A percentile compares a stretch with the other conserved stretches of the same genome.
These are phyloP conservation scores for Taenaris catops DNA, from an alignment of 2,888 invertebrate genomes.

Conservation along the genomic window DNA sequence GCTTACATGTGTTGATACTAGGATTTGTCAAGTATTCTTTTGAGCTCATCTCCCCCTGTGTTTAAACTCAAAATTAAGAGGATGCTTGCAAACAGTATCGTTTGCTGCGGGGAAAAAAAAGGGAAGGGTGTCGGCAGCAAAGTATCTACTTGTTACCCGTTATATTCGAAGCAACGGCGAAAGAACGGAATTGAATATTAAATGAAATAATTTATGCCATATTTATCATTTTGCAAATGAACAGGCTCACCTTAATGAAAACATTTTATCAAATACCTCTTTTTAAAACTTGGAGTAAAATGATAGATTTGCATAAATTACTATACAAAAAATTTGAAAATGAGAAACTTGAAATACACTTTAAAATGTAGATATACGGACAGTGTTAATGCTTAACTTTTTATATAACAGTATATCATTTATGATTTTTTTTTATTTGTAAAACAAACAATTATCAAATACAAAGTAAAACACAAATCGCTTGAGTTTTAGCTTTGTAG, in stretches of 20 bases:
- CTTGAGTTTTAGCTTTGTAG: no score
- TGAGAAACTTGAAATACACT: no score
- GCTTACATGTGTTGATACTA: slow-evolving; percentile 23
- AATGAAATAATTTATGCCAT: slow-evolving; percentile 81
- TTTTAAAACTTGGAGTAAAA: slow-evolving; percentile 4
- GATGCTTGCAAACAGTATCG: slow-evolving; percentile 69
- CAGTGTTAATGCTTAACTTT: no score
- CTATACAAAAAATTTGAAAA: no score
- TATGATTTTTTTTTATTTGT: no score
- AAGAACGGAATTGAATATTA: slow-evolving; percentile 79
- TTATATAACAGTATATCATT: no score
- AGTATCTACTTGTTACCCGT: slow-evolving; percentile 59
- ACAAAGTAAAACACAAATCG: no score
- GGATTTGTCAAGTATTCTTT: slow-evolving; percentile 63
- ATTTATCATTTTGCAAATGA: slow-evolving; percentile 80
- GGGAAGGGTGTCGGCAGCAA: slow-evolving; percentile 68
- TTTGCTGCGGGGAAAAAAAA: slow-evolving; percentile 45
- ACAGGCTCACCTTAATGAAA: slow-evolving; percentile 77
- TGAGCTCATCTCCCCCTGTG: slow-evolving; percentile 62
- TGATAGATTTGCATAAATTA: no score
- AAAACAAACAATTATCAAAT: no score
- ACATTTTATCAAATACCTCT: slow-evolving; percentile 51
- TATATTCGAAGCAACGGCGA: slow-evolving; percentile 57
- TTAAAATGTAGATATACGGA: no score
- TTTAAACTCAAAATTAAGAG: slow-evolving; percentile 75